phyloP scores from a whole-genome alignment of 2,888 invertebrate genomes.

The Azorinus chamasolen region DNA sequence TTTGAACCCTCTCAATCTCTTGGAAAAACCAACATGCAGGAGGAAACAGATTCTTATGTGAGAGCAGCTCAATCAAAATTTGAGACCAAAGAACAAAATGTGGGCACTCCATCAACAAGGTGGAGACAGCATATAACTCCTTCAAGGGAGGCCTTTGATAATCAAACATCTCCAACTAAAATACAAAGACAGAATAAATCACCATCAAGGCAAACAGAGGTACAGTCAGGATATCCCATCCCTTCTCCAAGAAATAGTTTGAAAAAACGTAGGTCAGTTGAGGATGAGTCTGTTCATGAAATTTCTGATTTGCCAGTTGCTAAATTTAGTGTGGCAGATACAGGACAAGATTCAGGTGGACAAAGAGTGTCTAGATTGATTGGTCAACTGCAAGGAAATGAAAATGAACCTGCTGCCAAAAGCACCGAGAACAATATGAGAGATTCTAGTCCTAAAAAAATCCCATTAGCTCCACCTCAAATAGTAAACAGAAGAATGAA shows the following conservation, averaged over 20 bases:
- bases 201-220: constrained; percentile 18
- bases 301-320: constrained; percentile 20
- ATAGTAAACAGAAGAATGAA: too few relatives aligned
- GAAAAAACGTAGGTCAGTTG: constrained; percentile 3
- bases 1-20: constrained; percentile 58
- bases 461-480: too few relatives aligned
- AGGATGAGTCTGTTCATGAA: constrained; percentile 14
- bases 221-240: constrained; percentile 14
- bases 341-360: constrained; percentile 5
- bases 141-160: constrained; percentile 9
- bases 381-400: constrained; percentile 18
- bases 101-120: not conserved
- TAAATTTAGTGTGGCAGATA: constrained; percentile 34
- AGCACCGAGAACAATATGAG: too few relatives aligned
- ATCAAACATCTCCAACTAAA: constrained; percentile 30
- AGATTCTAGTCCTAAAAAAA: too few relatives aligned
- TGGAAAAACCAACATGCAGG: too few relatives aligned
- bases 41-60: constrained; percentile 7
- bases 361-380: constrained; percentile 36
- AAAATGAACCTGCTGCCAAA: constrained; percentile 3
- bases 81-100: constrained; percentile 14
- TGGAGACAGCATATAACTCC: constrained; percentile 41
- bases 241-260: constrained; percentile 50
- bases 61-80: constrained; percentile 17
- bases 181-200: constrained; percentile 34